These are phyloP conservation scores for Platichthys stellatus DNA, from an alignment of 2,113 vertebrate genomes.

Conservation along the genomic window DNA sequence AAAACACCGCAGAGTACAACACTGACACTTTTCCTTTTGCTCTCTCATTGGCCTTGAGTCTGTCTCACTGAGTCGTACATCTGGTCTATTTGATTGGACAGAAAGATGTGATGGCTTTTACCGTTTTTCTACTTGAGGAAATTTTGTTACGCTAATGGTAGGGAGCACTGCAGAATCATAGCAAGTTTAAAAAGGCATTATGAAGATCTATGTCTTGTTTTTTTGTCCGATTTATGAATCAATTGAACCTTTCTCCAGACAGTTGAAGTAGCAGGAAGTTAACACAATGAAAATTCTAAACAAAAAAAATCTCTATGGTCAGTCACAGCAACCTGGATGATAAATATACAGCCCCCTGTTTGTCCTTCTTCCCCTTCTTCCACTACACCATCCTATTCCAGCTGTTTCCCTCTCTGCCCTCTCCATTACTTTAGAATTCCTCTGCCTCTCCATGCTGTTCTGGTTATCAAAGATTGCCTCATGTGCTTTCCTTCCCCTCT, in stretches of 20 bases:
- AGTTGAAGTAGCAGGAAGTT: conserved; percentile 8
- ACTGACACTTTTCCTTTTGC: conserved; percentile 16
- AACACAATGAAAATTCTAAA: conserved; percentile 11
- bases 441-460: conserved; percentile 58
- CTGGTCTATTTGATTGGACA: conserved; percentile 21
- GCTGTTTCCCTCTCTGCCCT: conserved; percentile 22
- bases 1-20: conserved; percentile 12
- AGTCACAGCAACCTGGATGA: conserved; percentile 2
- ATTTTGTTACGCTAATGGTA: background rate
- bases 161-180: background rate
- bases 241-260: background rate
- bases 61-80: background rate
- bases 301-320: background rate
- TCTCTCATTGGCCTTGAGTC: conserved; percentile 18
- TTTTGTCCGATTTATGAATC: conserved; percentile 6
- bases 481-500: conserved; percentile 60
- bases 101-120: background rate
- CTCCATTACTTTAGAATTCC: conserved; percentile 45
- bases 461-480: conserved; percentile 61
- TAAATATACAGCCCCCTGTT: background rate
- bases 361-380: conserved; percentile 15
- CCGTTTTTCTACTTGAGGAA: background rate
- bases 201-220: background rate
- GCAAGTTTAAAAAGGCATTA: background rate
- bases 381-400: background rate